Percentiles rank a stretch among this genome's conserved stretches.
Conservation (phyloP, 2,113 vertebrate genomes). For the Mola mola region DNA sequence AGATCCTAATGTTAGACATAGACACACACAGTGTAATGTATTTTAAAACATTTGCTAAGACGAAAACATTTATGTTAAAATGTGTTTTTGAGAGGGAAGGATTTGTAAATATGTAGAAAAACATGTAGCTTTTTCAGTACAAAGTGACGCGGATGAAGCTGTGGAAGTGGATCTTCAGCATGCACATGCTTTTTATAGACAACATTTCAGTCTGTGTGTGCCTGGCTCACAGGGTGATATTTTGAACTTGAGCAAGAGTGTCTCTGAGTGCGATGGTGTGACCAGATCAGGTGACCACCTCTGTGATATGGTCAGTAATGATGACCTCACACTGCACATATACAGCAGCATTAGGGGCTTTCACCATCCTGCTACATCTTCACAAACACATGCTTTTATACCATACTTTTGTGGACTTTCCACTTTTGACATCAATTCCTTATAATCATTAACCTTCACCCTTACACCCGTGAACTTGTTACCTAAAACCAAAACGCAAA, state of each 20-base stretch:
- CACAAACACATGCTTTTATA: background rate
- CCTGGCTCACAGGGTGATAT: conserved; percentile 10
- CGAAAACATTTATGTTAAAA: conserved; percentile 1
- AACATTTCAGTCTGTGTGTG: background rate
- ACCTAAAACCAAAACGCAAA: background rate
- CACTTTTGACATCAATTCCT: background rate
- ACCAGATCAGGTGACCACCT: conserved; percentile 45
- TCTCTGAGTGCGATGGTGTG: conserved; percentile 30
- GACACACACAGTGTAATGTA: conserved; percentile 23
- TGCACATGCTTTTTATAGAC: conserved; percentile 9
- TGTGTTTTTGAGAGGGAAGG: background rate
- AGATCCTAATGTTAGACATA: conserved; percentile 54
- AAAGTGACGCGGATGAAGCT: background rate
- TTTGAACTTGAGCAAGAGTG: conserved; percentile 14
- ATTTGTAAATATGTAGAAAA: conserved; percentile 13
- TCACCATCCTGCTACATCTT: conserved; percentile 31
- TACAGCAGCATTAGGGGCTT: conserved; percentile 40
- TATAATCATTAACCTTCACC: too few relatives aligned
- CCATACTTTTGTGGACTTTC: conserved; percentile 14
- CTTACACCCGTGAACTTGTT: background rate
- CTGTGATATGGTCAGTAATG: conserved; percentile 25
- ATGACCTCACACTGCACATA: conserved; percentile 46
- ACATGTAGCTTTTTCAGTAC: conserved; percentile 23
- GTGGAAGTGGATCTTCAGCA: conserved; percentile 25
- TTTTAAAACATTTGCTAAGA: conserved; percentile 3